Evolutionary conservation across 2,113 vertebrate species (phyloP).

Genomic region (Tachuris rubrigastra): DNA sequence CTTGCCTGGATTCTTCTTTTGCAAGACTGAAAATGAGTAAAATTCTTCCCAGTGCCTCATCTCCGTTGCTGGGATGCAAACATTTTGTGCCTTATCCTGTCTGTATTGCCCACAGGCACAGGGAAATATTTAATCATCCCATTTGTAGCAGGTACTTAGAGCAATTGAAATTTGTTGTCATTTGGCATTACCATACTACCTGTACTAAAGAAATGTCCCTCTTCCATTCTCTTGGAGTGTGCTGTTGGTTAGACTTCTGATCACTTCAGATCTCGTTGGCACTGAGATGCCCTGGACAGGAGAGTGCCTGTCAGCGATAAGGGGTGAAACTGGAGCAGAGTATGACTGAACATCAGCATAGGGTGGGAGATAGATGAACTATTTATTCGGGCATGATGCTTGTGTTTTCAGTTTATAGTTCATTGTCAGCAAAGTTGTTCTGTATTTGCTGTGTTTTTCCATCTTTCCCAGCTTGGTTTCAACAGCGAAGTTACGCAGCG

Average conservation of each 20-base stretch:
- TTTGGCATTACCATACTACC: too few species aligned
- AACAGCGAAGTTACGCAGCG: rapidly evolving
- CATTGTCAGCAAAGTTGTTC: not conserved
- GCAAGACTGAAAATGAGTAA: not conserved
- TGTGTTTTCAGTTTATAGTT: not conserved
- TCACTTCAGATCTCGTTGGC: not conserved
- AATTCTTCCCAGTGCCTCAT: not conserved
- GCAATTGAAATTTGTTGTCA: not conserved
- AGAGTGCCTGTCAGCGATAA: rapidly evolving
- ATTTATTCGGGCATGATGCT: not conserved
- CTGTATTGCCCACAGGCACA: not conserved
- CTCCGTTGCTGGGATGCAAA: not conserved
- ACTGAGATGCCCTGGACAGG: not conserved
- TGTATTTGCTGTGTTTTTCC: not conserved
- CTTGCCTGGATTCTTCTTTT: not conserved
- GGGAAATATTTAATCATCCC: not conserved
- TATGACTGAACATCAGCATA: not conserved
- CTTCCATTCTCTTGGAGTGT: not conserved
- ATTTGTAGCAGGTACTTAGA: not conserved
- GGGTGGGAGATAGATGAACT: not conserved
- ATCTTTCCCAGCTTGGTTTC: not conserved
- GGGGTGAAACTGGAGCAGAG: not conserved
- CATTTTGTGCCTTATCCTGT: not conserved
- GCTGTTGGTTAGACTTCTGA: not conserved
- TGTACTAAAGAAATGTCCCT: not conserved